Conservation (phyloP, 2,888 invertebrate genomes). For the Ophion ventricosus region DNA sequence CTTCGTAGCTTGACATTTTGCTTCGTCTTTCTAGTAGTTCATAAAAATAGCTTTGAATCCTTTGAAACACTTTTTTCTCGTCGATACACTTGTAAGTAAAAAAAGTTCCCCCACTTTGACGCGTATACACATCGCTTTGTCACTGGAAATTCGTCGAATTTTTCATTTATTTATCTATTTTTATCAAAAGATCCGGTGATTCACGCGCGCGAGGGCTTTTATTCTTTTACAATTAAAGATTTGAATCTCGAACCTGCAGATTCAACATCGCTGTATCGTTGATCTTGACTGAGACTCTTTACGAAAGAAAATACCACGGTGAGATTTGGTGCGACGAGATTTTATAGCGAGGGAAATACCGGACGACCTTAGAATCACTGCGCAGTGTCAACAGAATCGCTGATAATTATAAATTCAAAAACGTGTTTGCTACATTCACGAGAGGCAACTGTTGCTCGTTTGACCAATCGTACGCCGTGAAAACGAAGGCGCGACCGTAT, state of each 20-base stretch:
- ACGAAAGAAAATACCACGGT: constrained; percentile 61
- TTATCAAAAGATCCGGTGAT: not conserved
- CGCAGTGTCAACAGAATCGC: constrained; percentile 64
- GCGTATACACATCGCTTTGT: no score
- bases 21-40: no score
- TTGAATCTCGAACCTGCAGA: constrained; percentile 72
- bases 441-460: constrained; percentile 20
- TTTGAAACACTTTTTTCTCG: no score
- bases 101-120: no score
- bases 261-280: constrained; percentile 72
- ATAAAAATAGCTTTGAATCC: no score
- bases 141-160: no score
- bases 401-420: constrained; percentile 70
- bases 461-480: constrained; percentile 71
- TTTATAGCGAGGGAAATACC: constrained; percentile 73
- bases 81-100: no score
- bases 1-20: no score
- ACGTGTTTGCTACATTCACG: constrained; percentile 74
- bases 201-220: not conserved
- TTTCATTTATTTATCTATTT: not conserved
- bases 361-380: constrained; percentile 68
- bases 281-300: constrained; percentile 34
- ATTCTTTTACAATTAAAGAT: not conserved
- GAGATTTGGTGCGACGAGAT: constrained; percentile 60
- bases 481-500: constrained; percentile 73